Evolutionary conservation across 1,140 invertebrate genomes (phyloP).

Genomic region (Drosophila albomicans): DNA sequence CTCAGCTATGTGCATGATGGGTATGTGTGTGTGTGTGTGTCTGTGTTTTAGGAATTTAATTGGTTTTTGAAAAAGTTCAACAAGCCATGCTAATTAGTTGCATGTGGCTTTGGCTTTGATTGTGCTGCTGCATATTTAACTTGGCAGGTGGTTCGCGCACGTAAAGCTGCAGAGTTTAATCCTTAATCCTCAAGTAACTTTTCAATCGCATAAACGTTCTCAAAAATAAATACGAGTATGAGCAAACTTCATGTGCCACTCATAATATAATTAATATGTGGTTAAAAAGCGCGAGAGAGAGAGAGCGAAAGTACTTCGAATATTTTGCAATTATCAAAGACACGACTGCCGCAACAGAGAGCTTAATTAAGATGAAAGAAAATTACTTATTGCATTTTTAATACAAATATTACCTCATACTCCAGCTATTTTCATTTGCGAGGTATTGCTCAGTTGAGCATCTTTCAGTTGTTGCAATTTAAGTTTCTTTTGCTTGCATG

Average conservation of each 20-base stretch:
- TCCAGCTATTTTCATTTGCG: neutral
- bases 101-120: conserved; percentile 65
- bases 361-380: too few species aligned
- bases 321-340: neutral
- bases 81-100: conserved; percentile 80
- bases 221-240: conserved; percentile 18
- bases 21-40: conserved; percentile 31
- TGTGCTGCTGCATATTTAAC: conserved; percentile 34
- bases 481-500: conserved; percentile 54
- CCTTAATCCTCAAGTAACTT: conserved; percentile 32
- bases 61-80: conserved; percentile 82
- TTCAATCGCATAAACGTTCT: conserved; percentile 30
- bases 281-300: neutral
- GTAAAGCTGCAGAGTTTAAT: neutral
- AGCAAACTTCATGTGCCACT: conserved; percentile 4
- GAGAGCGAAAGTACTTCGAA: neutral
- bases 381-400: too few species aligned
- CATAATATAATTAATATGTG: conserved; percentile 11
- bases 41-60: conserved; percentile 61
- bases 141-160: conserved; percentile 13
- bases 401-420: too few species aligned
- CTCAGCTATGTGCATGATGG: conserved; percentile 17
- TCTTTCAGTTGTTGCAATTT: neutral
- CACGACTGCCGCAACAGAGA: neutral
- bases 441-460: neutral